Conservation (phyloP, 2,113 vertebrate species). For the Melierax canorus region DNA sequence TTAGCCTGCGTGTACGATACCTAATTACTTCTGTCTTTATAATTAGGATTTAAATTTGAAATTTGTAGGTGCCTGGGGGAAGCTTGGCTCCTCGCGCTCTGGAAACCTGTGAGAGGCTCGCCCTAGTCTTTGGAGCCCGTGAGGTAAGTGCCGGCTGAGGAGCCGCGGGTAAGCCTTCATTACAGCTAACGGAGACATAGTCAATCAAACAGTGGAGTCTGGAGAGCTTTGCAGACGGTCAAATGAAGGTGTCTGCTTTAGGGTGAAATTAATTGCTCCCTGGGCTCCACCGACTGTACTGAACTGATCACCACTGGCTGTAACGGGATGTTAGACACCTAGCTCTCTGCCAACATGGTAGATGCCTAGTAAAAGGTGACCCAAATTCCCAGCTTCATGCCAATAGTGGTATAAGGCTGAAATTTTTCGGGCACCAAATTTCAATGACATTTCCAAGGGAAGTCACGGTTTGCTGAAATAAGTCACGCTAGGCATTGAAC, state of each 20-base stretch:
- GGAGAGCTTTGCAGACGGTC: not conserved
- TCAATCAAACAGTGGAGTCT: fast-evolving
- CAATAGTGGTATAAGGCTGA: not conserved
- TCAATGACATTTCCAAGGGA: not conserved
- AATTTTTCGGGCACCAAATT: not conserved
- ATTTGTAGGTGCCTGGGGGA: not conserved
- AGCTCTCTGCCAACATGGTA: too few species aligned
- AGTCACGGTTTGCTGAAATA: not conserved
- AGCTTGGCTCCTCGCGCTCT: fast-evolving
- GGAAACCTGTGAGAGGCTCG: not conserved
- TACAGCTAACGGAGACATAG: fast-evolving
- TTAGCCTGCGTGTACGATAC: fast-evolving
- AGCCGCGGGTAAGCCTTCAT: too few species aligned
- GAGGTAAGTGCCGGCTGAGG: not conserved
- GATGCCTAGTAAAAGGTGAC: not conserved
- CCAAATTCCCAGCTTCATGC: fast-evolving
- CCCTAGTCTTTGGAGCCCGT: fast-evolving
- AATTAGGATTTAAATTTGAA: not conserved
- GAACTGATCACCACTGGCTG: fast-evolving
- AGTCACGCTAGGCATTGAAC: not conserved
- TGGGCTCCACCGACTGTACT: fast-evolving
- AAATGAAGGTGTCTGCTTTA: not conserved
- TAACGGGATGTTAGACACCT: too few species aligned
- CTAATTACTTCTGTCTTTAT: not conserved
- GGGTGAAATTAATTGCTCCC: not conserved